Base-by-base conservation (phyloP, 2,888 invertebrate species). In the Penaeus monodon region DNA sequence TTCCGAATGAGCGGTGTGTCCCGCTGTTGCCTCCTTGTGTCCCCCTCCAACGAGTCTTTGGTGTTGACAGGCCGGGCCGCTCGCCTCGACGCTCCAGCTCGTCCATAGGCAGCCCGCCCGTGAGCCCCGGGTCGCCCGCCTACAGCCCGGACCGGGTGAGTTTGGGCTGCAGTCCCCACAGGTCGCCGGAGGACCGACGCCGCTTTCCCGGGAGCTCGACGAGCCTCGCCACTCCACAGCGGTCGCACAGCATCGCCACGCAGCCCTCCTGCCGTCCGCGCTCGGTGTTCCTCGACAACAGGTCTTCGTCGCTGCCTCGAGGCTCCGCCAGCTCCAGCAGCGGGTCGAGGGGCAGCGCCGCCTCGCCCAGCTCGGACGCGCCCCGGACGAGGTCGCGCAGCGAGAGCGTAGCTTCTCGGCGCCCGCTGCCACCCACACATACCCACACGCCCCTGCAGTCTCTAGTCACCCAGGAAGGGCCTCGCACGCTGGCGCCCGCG, bases 261-360 rank as follows among this genome's bases (percentile, higher is more conserved):
- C 82, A 76, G 70, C 70, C 79, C 33, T 27, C 84, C 65, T 66
- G 84, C 81, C 85, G 79, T n/a, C 82, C 85, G 65, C 33, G 77
- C 63, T 70, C 84, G 38, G 33, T 81, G 38, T 76, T 79, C 78
- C n/a, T 77, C 49, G 80, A 87, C 27, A 38, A 64, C 29, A 70
- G 90, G 33, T 90, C 90, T 1, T 81, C 88, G 17, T 90, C 90
- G 3, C 87, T 90, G 22, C 90, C 88, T 0, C 84, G 90, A 22
- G 87, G 85, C 24, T 86, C 83, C n/a, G 80, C 76, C 57, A 86
- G 86, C 68, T 85, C 85, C 33, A 73, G 80, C 57, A 74, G 85
- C 65, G 81, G 81, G 33, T 85, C 80, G 27, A 22, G 57, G 29
- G 81, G 77, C 17, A 73, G 80, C 74, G 57, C 64, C 73, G 27